These are phyloP conservation scores for Sebastes steindachneri DNA, from an alignment of 2,797 vertebrate species.

Conservation along the genomic window DNA sequence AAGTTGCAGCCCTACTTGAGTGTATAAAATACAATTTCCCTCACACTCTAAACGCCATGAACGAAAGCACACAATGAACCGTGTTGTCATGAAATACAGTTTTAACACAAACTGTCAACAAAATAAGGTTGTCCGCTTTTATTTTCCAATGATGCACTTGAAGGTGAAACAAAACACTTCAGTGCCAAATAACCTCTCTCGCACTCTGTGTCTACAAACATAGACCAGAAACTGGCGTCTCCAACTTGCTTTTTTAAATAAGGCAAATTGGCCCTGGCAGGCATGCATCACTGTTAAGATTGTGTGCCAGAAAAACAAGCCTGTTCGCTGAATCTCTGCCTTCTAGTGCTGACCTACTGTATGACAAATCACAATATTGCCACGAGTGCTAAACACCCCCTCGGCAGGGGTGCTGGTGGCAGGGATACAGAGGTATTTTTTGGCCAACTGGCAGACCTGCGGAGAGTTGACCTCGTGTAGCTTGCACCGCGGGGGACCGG, in stretches of 20 bases:
- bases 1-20: no score
- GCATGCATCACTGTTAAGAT: slow-evolving; percentile 22
- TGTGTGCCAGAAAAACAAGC: slow-evolving; percentile 41
- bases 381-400: slow-evolving; percentile 63
- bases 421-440: slow-evolving; percentile 49
- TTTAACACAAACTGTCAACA: slow-evolving; percentile 11
- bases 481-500: slow-evolving; percentile 51
- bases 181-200: background rate
- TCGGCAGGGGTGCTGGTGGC: slow-evolving; percentile 59
- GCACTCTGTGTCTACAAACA: slow-evolving; percentile 3
- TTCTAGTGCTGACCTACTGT: slow-evolving; percentile 40
- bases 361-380: slow-evolving; percentile 68
- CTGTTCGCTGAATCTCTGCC: slow-evolving; percentile 41
- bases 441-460: slow-evolving; percentile 64
- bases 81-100: slow-evolving; percentile 2
- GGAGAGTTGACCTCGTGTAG: slow-evolving; percentile 62
- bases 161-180: slow-evolving; percentile 21
- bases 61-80: background rate
- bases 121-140: background rate
- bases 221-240: slow-evolving; percentile 17
- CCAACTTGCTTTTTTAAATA: slow-evolving; percentile 25
- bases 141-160: background rate
- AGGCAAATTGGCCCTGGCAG: slow-evolving; percentile 24
- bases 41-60: slow-evolving; percentile 9
- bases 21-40: background rate